Evolutionary conservation across 2,888 invertebrate species (phyloP).

Genomic region (Phyllotreta striolata): DNA sequence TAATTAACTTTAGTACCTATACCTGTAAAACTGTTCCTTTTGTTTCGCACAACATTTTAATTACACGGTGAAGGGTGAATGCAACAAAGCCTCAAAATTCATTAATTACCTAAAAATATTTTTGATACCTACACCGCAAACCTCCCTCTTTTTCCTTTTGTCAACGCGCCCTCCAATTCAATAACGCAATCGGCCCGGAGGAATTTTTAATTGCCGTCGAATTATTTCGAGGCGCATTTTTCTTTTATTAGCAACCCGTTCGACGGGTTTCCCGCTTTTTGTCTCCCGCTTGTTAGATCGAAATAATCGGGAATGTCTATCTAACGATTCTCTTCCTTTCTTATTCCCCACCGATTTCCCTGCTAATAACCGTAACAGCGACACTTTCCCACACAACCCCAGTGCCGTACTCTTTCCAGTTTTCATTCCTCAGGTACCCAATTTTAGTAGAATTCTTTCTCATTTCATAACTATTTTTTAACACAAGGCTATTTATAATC

Average conservation of each 20-base stretch:
- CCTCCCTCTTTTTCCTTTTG: neutral
- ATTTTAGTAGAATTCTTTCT: too few relatives aligned
- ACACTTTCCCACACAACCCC: constrained; percentile 25
- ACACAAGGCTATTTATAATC: too few relatives aligned
- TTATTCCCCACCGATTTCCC: constrained; percentile 23
- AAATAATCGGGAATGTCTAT: constrained; percentile 36
- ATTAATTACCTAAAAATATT: constrained; percentile 5
- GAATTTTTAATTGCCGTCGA: constrained; percentile 16
- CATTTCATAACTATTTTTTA: too few relatives aligned
- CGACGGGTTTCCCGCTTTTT: constrained; percentile 15
- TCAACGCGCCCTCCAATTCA: neutral
- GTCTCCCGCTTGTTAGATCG: constrained; percentile 29
- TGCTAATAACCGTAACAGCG: constrained; percentile 33
- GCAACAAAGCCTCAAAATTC: neutral
- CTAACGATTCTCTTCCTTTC: constrained; percentile 31
- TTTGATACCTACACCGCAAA: constrained; percentile 1
- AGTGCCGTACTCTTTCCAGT: constrained; percentile 1
- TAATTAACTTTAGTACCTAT: too few relatives aligned
- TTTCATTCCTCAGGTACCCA: neutral
- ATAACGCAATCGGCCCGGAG: constrained; percentile 5
- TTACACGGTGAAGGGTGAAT: too few relatives aligned
- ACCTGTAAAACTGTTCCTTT: too few relatives aligned
- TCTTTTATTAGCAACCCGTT: constrained; percentile 16
- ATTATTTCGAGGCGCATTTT: constrained; percentile 11
- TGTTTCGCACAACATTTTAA: too few relatives aligned